A percentile compares a stretch with the other conserved stretches of the same genome.
phyloP scores from a whole-genome alignment of 2,113 vertebrate genomes.

The Anarhynchus alexandrinus region DNA sequence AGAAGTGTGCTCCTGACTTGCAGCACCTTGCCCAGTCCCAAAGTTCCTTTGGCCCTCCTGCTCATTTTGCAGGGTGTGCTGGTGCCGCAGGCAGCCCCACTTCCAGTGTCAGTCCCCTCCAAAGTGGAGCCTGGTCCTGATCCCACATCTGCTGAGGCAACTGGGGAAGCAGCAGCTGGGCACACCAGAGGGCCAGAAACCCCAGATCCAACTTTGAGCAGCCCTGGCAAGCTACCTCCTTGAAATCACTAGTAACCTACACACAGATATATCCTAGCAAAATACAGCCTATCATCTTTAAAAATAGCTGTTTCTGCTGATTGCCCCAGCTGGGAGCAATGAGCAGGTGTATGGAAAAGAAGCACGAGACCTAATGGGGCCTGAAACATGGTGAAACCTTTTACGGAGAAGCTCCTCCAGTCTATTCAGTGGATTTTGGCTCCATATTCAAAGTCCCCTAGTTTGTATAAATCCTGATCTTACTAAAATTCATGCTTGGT shows the following conservation, averaged over 20 bases:
- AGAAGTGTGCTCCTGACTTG: background rate
- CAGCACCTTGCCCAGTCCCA: background rate
- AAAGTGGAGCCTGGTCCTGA: background rate
- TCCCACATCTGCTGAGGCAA: background rate
- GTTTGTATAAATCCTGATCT: background rate
- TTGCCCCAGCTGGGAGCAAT: background rate
- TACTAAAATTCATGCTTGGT: background rate
- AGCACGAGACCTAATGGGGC: background rate
- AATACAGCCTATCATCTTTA: background rate
- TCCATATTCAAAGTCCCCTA: background rate
- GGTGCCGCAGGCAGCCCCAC: background rate
- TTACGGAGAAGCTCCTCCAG: background rate
- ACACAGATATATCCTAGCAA: background rate
- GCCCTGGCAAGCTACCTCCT: background rate
- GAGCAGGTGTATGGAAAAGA: background rate
- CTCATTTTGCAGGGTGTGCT: background rate
- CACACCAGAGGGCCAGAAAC: background rate
- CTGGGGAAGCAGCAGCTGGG: background rate
- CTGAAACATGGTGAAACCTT: background rate
- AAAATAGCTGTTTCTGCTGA: background rate
- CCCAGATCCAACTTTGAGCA: background rate
- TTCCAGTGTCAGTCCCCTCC: background rate
- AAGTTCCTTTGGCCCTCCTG: background rate
- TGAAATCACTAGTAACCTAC: background rate
- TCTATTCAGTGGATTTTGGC: background rate